Evolutionary conservation across 1,140 invertebrate species (phyloP), one percentile per base, ranked within the genome.

Genomic region (Bombus cullumanus): DNA sequence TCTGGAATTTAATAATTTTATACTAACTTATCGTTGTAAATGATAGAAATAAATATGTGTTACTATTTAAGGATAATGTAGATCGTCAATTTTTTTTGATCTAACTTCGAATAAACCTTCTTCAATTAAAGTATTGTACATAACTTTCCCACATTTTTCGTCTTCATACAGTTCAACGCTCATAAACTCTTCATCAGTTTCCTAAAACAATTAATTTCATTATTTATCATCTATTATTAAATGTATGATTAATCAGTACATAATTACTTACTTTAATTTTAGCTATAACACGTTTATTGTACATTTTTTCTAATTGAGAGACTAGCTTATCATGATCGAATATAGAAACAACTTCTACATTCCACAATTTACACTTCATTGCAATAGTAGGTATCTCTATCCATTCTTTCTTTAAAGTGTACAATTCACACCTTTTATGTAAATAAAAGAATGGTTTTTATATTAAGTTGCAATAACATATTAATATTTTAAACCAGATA

Each of bases 361-460:
- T 87, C 85, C 91, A 93, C 37, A 94, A 80, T 71, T 68, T 77
- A 59, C 91, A 94, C 57, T 88, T 89, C 9, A 93, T 76, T n/a
- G 84, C 83, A 85, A 94, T 91, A 5, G 69, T 62, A 1, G 94
- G 94, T 34, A 92, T 28, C 0, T 83, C 41, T 1, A 92, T 3
- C 93, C 93, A 95, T 74, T 93, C 86, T 3, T 91, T 43, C 28
- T 93, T 93, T 5, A 91, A 73, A 1, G n/a, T 28, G 37, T 86
- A 83, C 28, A 95, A 71, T 66, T 81, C 64, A 31, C 75, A 66
- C 0, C 73, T 73, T 83, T 90, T 68, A 62, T 39, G 31, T 88
- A 82, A 72, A 68, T 15, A 85, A 77, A 87, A 85, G 25, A 53
- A 59, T 64, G 10, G 28, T 87, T 43, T 64, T 74, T 64, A n/a